Base-by-base conservation (phyloP, 2,113 vertebrate species). In the Cyphomyrus discorhynchus region DNA sequence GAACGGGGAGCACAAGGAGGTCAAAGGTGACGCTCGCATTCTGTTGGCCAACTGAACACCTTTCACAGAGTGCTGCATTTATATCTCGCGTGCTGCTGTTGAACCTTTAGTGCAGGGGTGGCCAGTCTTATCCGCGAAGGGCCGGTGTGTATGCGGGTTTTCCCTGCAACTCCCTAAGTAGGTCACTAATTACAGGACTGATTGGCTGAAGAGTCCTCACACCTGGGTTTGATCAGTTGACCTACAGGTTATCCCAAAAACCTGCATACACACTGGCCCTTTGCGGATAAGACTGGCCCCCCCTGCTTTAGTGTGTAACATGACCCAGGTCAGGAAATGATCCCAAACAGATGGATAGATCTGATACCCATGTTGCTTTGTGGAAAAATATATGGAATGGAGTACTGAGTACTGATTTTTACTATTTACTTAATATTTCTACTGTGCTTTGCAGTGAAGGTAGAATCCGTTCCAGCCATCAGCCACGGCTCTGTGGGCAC, bases 1-100 rank as follows among this genome's bases (percentile, higher is more conserved):
- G 95, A 99, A 99, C 52, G 98, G 98, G 15, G 97, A 97, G 89
- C 97, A 97, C 94, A 92, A 95, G 2, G 98, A 97, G 91, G 94
- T 97, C 87, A 98, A 97, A 98, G 98, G 98, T 97, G 88, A 96
- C 31, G 8, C n/a, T 6, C 45, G 17, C 45, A 27, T 66, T 27
- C n/a, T 27, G 58, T 11, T 27, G 24, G 8, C 24, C 58, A n/a
- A n/a, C 10, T 77, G 9, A 74, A 17, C 15, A 39, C 66, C 66
- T 13, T 27, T 15, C 11, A 31, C 66, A 35, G 27, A 15, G n/a
- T 10, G 66, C 27, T 4, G 66, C 66, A 15, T 35, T 35, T 74
- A 74, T 4, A 5, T 35, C 27, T 74, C 66, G 2, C 13, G 3
- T 74, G 66, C 66, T 35, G 27, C 66, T 31, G 9, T 31, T 31